Evolutionary conservation across 1,140 invertebrate species (phyloP).

Genomic region (Calephelis virginiensis): DNA sequence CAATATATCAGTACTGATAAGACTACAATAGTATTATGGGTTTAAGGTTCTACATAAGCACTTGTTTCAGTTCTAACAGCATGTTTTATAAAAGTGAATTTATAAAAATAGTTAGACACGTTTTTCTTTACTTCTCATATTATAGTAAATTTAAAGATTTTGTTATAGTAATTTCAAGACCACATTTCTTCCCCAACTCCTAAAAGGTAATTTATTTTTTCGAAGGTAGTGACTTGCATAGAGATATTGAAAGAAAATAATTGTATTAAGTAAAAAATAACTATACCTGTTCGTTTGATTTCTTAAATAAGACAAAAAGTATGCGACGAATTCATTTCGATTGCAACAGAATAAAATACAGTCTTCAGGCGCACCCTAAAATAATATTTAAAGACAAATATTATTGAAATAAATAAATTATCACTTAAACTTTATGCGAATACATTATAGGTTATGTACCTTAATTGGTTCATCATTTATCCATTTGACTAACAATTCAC

Average conservation of each 20-base stretch:
- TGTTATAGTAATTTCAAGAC: too few relatives aligned
- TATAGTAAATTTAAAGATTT: too few relatives aligned
- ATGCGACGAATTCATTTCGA: conserved; percentile 60
- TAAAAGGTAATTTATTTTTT: not conserved
- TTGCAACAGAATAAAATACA: conserved; percentile 58
- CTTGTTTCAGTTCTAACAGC: too few relatives aligned
- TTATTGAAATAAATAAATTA: conserved; percentile 21
- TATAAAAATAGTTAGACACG: too few relatives aligned
- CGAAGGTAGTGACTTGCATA: conserved; percentile 6
- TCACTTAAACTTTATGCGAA: conserved; percentile 5
- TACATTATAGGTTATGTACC: conserved; percentile 54
- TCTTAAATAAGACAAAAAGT: conserved; percentile 63
- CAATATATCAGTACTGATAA: too few relatives aligned
- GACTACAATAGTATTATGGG: too few relatives aligned
- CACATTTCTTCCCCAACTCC: too few relatives aligned
- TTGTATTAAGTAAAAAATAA: not conserved
- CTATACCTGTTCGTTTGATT: conserved; percentile 61
- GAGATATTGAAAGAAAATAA: not conserved
- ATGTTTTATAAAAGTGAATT: too few relatives aligned
- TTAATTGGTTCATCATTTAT: conserved; percentile 58
- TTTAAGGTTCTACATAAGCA: too few relatives aligned
- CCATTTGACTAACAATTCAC: conserved; percentile 54
- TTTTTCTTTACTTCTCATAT: too few relatives aligned
- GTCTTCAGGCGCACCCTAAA: conserved; percentile 59
- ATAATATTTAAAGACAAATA: conserved; percentile 34